These are phyloP conservation scores for Sphyrna mokarran DNA, from an alignment of 2,113 vertebrate genomes.

Conservation along the genomic window DNA sequence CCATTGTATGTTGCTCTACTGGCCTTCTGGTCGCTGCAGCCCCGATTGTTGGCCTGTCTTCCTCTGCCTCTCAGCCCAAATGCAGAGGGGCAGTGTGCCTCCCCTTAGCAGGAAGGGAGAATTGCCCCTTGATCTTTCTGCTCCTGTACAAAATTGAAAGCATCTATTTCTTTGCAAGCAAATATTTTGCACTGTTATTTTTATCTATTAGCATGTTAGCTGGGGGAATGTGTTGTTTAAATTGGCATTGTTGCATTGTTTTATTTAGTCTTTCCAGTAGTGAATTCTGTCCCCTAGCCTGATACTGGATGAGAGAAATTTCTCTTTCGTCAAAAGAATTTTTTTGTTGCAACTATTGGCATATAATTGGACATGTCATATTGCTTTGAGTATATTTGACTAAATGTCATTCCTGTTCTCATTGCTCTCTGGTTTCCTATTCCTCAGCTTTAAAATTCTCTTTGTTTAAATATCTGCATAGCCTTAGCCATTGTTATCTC, in stretches of 20 bases:
- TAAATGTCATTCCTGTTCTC: not conserved
- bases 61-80: too few species aligned
- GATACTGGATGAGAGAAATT: not conserved
- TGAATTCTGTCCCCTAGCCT: not conserved
- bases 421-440: not conserved
- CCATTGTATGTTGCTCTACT: too few species aligned
- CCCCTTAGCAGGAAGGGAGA: too few species aligned
- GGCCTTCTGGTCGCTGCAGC: too few species aligned
- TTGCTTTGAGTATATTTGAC: not conserved
- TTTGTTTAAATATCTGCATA: not conserved
- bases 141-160: not conserved
- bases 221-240: not conserved
- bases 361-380: not conserved
- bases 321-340: not conserved
- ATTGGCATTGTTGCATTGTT: not conserved
- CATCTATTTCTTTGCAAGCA: constrained; percentile 30
- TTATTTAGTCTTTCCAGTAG: not conserved
- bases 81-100: too few species aligned
- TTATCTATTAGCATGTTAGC: not conserved
- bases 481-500: not conserved
- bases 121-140: not conserved
- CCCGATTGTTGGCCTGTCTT: too few species aligned
- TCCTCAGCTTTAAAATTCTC: not conserved
- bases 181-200: not conserved
- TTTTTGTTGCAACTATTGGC: not conserved